Evolutionary conservation across 2,888 invertebrate genomes (phyloP).

Genomic region (Drosophila pegasa): DNA sequence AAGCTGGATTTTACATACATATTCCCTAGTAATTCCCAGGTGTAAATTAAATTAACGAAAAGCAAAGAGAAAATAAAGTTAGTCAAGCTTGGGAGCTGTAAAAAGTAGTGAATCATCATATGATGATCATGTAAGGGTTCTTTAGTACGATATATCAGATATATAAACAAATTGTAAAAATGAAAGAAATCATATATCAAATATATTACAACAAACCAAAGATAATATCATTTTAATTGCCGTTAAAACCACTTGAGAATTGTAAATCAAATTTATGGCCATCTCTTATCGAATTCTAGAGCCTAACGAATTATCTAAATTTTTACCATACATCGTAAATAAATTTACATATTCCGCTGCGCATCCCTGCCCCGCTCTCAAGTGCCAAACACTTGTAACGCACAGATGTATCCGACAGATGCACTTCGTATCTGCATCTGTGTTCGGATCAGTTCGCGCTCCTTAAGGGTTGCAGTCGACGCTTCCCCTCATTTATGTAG

Average conservation of each 20-base stretch:
- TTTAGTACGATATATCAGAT: neutral
- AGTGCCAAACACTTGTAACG: constrained; percentile 41
- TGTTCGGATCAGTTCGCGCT: too few species aligned
- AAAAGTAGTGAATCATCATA: neutral
- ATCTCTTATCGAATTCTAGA: neutral
- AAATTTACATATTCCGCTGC: constrained; percentile 2
- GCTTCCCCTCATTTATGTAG: constrained; percentile 55
- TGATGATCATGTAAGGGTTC: neutral
- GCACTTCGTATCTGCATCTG: constrained; percentile 27
- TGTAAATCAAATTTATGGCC: constrained; percentile 5
- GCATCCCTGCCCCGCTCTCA: constrained; percentile 45
- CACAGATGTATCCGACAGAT: constrained; percentile 56
- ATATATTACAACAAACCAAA: neutral
- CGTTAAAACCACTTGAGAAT: constrained; percentile 1
- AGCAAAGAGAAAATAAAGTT: neutral
- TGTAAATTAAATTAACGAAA: neutral
- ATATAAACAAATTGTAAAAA: neutral
- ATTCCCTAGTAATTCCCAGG: neutral
- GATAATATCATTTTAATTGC: neutral
- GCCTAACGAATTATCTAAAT: neutral
- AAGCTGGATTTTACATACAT: neutral
- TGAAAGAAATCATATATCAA: neutral
- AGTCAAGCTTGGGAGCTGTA: neutral
- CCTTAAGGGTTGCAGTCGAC: constrained; percentile 45
- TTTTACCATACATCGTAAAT: neutral